Evolutionary conservation across 2,888 invertebrate species (phyloP), one percentile per base, ranked within the genome.

Genomic region (Stenotaenia linearis): DNA sequence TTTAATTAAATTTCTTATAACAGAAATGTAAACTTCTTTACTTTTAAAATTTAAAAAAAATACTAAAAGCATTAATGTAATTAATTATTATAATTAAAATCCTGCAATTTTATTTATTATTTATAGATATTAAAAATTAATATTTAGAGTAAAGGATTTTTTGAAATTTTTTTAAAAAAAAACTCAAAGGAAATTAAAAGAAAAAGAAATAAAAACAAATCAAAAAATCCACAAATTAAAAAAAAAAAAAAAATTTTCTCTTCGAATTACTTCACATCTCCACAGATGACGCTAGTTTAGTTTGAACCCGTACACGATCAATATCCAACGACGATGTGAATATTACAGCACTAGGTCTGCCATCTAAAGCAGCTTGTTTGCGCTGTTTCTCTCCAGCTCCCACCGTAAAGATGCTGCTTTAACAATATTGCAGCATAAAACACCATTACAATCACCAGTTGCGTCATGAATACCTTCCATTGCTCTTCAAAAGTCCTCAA

Each of bases 321-420:
- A 69, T 69, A 50, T n/a, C 12, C 50, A 9, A 18, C 69, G 25
- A 69, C 69, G 69, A 69, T 69, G 15, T 28, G 69, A 69, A 69
- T 69, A 69, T 69, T 69, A 69, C 25, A 69, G 50, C 50, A 50
- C 50, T n/a, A 69, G 69, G 69, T 69, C 69, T 69, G 69, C 69
- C 69, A 69, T 69, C 69, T 69, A 69, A 69, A 69, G 69, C 69
- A 69, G 69, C 69, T 69, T 25, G 5, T 28, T 69, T 12, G 7
- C 25, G 5, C 23, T 2, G 25, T 25, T 10, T 69, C 1, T 25
- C 28, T 25, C 28, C 28, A 28, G 69, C 69, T 69, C 69, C 12
- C 4, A 69, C 28, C 69, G 69, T 15, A 69, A 69, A 69, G 25
- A 69, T 69, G 69, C 25, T 28, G 69, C 69, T 69, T 25, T 69